Evolutionary conservation across 2,888 invertebrate genomes (phyloP).

Genomic region (Macaria notata): DNA sequence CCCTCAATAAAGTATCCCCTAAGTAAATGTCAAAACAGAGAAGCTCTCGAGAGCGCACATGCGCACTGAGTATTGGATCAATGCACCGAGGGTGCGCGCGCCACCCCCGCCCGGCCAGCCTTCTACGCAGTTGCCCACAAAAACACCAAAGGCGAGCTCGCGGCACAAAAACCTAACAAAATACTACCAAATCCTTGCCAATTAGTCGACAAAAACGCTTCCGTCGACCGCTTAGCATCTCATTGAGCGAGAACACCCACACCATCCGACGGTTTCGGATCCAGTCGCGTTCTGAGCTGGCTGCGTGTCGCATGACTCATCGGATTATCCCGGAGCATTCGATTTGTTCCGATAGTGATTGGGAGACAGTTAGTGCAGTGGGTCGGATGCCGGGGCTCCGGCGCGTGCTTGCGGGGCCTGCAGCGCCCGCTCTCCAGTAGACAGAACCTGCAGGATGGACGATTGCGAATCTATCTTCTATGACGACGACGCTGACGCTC

Average conservation of each 20-base stretch:
- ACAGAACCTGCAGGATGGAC: conserved; percentile 72
- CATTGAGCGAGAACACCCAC: conserved; percentile 78
- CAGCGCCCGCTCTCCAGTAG: conserved; percentile 61
- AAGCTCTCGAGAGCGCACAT: conserved; percentile 61
- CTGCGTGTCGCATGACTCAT: conserved; percentile 70
- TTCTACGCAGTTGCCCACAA: conserved; percentile 76
- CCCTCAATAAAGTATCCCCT: conserved; percentile 23
- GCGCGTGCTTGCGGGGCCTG: conserved; percentile 73
- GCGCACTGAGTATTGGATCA: conserved; percentile 74
- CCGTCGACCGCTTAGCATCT: conserved; percentile 61
- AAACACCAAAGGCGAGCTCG: conserved; percentile 61
- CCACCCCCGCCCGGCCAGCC: conserved; percentile 59
- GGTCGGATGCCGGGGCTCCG: conserved; percentile 79
- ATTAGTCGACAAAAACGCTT: conserved; percentile 45
- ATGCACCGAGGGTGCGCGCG: conserved; percentile 78
- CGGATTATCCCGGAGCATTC: conserved; percentile 65
- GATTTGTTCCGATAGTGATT: conserved; percentile 55
- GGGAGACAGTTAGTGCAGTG: conserved; percentile 44
- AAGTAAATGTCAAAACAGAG: conserved; percentile 66
- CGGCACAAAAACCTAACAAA: conserved; percentile 53
- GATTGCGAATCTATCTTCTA: conserved; percentile 77
- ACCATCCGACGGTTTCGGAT: conserved; percentile 45
- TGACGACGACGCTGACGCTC: conserved; percentile 79
- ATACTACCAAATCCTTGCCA: conserved; percentile 41
- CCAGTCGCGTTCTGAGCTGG: conserved; percentile 56